Conservation (phyloP, 1,140 invertebrate genomes). For the Trichonephila inaurata region DNA sequence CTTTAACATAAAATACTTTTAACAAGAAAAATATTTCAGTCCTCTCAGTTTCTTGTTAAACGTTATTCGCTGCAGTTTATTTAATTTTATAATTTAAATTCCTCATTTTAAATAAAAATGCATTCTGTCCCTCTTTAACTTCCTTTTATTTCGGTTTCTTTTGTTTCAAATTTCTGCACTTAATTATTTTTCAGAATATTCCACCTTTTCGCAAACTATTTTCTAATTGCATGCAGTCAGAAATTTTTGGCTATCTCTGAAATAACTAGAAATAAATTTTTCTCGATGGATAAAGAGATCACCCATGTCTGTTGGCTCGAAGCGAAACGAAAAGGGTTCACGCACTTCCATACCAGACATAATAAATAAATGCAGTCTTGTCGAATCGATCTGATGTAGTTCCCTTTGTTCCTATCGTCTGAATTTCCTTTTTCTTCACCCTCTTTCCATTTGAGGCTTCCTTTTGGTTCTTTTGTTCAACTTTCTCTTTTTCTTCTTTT, state of each 20-base stretch:
- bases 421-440: conserved; percentile 21
- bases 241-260: neutral
- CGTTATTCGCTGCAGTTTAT: too few species aligned
- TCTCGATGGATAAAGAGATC: conserved; percentile 10
- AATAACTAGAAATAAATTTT: neutral
- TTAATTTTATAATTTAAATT: too few species aligned
- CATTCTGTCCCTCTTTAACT: too few species aligned
- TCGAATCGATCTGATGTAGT: neutral
- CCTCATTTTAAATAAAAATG: too few species aligned
- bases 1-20: too few species aligned
- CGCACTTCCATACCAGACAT: conserved; percentile 17
- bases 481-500: conserved; percentile 4
- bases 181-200: too few species aligned
- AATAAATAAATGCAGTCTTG: conserved; percentile 63
- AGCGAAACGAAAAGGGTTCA: neutral
- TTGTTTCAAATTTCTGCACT: too few species aligned
- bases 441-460: conserved; percentile 37
- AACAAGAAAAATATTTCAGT: too few species aligned
- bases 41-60: too few species aligned
- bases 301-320: neutral
- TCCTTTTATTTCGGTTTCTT: too few species aligned
- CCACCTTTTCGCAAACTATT: too few species aligned
- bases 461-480: conserved; percentile 50
- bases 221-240: neutral
- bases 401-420: conserved; percentile 2